A percentile compares a stretch with the other conserved stretches of the same genome.
These are phyloP conservation scores for Drosophila ezoana DNA, from an alignment of 2,888 invertebrate species.

Conservation along the genomic window DNA sequence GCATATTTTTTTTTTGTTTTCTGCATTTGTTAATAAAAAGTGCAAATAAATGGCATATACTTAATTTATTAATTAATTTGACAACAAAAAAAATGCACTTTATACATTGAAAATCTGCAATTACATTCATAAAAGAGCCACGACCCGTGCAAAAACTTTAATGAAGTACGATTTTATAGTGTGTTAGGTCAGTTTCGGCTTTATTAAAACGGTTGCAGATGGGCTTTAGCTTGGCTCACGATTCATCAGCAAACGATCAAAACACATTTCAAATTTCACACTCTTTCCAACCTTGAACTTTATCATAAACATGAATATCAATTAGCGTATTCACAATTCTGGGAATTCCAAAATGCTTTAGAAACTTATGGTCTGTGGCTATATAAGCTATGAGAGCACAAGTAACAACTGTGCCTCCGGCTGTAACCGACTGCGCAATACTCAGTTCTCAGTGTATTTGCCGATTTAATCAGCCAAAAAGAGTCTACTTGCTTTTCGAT, in stretches of 20 bases:
- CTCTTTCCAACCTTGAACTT: neutral
- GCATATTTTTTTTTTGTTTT: slow-evolving; percentile 12
- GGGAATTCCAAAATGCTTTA: neutral
- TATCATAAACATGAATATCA: neutral
- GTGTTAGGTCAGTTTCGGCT: neutral
- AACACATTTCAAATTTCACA: neutral
- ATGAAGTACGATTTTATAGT: neutral
- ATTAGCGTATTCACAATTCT: neutral
- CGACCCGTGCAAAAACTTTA: slow-evolving; percentile 11
- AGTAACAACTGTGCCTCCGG: neutral
- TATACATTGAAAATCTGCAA: slow-evolving; percentile 10
- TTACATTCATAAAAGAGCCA: neutral
- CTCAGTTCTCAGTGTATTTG: neutral
- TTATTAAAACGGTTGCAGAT: neutral
- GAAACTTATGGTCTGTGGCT: neutral
- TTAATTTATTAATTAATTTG: slow-evolving; percentile 61
- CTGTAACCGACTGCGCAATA: neutral
- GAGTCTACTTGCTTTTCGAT: no score
- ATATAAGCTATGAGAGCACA: neutral
- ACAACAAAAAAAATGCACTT: slow-evolving; percentile 23
- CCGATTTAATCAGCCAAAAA: no score
- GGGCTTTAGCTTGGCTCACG: no score
- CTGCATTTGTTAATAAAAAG: slow-evolving; percentile 45
- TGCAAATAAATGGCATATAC: slow-evolving; percentile 56
- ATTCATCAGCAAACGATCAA: no score